Evolutionary conservation across 2,888 invertebrate genomes (phyloP).

Genomic region (Athalia rosae): DNA sequence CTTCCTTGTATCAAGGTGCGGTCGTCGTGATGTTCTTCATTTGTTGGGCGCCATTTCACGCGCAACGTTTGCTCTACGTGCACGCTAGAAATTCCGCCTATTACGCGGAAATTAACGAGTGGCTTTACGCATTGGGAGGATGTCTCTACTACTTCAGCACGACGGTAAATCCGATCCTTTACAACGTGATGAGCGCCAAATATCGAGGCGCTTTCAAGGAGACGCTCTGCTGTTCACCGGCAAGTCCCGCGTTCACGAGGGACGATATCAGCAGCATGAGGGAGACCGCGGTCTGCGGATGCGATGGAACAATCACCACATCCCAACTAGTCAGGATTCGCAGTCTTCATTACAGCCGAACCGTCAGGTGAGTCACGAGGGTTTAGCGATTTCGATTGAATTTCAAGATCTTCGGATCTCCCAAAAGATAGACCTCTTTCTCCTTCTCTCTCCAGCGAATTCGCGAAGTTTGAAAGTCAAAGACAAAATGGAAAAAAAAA

Average conservation of each 20-base stretch:
- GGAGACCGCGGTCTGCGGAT: slow-evolving; percentile 80
- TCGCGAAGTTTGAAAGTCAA: too few species aligned
- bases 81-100: slow-evolving; percentile 78
- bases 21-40: slow-evolving; percentile 95
- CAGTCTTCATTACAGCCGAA: slow-evolving; percentile 61
- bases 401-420: neutral
- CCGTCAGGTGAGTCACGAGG: slow-evolving; percentile 55
- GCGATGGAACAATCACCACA: slow-evolving; percentile 68
- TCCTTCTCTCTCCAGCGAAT: too few species aligned
- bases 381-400: neutral
- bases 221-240: slow-evolving; percentile 80
- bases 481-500: too few species aligned
- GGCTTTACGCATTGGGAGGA: slow-evolving; percentile 85
- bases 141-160: slow-evolving; percentile 81
- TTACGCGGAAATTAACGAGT: slow-evolving; percentile 82
- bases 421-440: neutral
- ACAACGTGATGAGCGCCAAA: slow-evolving; percentile 86
- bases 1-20: slow-evolving; percentile 79
- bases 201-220: slow-evolving; percentile 87
- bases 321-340: slow-evolving; percentile 74
- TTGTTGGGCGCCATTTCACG: slow-evolving; percentile 97
- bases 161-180: slow-evolving; percentile 88
- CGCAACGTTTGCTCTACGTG: slow-evolving; percentile 88
- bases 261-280: slow-evolving; percentile 75
- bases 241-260: slow-evolving; percentile 69